These are phyloP conservation scores for Trogon surrucura DNA, from an alignment of 2,113 vertebrate genomes.

Conservation along the genomic window DNA sequence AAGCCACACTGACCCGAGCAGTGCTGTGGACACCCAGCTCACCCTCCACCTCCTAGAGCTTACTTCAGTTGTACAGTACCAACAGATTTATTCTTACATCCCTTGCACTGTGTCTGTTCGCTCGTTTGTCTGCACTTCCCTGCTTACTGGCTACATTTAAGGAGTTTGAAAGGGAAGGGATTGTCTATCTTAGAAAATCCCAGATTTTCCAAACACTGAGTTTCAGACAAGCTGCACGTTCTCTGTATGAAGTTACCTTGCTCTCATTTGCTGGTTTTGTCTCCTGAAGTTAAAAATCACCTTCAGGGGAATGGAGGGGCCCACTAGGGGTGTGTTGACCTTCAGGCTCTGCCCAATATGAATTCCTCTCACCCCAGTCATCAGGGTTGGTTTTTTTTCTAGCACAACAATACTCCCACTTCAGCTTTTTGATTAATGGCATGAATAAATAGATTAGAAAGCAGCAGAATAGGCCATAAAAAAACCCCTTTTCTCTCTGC, in stretches of 20 bases:
- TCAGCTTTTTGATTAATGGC: conserved; percentile 30
- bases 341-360: conserved; percentile 5
- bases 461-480: background rate
- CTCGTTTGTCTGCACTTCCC: background rate
- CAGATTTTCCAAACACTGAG: background rate
- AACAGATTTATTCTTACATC: background rate
- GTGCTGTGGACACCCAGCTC: background rate
- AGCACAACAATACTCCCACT: background rate
- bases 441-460: conserved; percentile 27
- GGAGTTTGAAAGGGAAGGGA: background rate
- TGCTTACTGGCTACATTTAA: background rate
- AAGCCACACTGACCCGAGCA: accelerated
- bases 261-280: background rate
- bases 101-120: background rate
- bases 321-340: background rate
- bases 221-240: background rate
- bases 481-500: background rate
- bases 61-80: background rate
- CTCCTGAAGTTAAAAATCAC: conserved; percentile 16
- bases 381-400: background rate
- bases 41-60: background rate
- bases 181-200: background rate
- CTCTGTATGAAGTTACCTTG: background rate
- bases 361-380: conserved; percentile 15
- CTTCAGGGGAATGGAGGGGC: background rate